These are phyloP conservation scores for Drosophila tripunctata DNA, from an alignment of 2,888 invertebrate genomes.

Conservation along the genomic window DNA sequence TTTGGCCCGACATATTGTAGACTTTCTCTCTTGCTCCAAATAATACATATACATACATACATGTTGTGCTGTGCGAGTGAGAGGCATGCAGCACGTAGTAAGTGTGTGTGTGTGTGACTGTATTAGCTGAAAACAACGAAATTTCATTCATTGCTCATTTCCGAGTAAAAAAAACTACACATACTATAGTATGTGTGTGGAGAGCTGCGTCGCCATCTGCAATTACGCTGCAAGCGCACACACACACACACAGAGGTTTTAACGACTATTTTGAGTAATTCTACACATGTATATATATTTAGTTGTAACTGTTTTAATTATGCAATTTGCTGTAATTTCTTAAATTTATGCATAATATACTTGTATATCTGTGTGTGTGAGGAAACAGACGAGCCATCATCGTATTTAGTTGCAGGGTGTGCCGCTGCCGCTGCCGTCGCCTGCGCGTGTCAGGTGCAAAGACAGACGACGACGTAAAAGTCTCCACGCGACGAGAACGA, in stretches of 20 bases:
- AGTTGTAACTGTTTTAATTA: slow-evolving; percentile 27
- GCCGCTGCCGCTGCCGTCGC: slow-evolving; percentile 49
- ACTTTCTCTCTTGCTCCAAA: slow-evolving; percentile 75
- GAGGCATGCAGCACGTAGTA: slow-evolving; percentile 5
- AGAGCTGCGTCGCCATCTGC: slow-evolving; percentile 56
- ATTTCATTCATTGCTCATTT: slow-evolving; percentile 79
- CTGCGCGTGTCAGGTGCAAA: slow-evolving; percentile 57
- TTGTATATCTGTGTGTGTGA: not conserved
- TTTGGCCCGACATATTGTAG: slow-evolving; percentile 48
- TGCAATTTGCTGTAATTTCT: slow-evolving; percentile 33
- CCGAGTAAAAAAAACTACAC: slow-evolving; percentile 72
- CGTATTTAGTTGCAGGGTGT: slow-evolving; percentile 45
- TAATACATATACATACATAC: slow-evolving; percentile 16
- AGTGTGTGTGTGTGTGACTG: slow-evolving; percentile 33
- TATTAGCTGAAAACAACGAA: slow-evolving; percentile 71
- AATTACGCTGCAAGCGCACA: slow-evolving; percentile 42
- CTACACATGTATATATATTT: not conserved
- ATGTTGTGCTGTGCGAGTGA: slow-evolving; percentile 18
- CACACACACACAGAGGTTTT: too few relatives aligned
- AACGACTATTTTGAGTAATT: not conserved
- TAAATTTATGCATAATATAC: not conserved
- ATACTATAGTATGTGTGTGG: too few relatives aligned
- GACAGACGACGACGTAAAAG: slow-evolving; percentile 41
- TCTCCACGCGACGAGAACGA: slow-evolving; percentile 53
- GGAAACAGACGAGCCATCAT: slow-evolving; percentile 26